Base-by-base conservation (phyloP, 2,113 vertebrate species). In the Microcebus jonahi region DNA sequence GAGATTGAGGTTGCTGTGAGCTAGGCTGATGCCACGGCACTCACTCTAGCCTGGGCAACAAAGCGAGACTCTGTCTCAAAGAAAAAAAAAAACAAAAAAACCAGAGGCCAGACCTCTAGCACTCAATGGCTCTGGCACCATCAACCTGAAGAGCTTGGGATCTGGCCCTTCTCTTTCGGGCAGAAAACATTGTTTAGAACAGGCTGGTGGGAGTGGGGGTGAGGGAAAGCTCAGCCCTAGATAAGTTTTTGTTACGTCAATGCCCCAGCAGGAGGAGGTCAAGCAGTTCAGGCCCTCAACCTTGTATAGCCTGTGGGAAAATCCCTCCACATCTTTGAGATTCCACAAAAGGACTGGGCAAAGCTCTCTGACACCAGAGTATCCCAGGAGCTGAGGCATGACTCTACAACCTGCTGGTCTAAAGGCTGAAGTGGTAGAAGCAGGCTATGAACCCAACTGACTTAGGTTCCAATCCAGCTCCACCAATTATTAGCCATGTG, bases 131-230 rank as follows among this genome's bases (percentile, higher is more conserved):
- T 55, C 85, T 75, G 36, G 88, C 18, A 59, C 39, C 50, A 73
- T 70, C 59, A 94, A 48, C 57, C 61, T 79, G 73, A 94, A 94
- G 90, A 93, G 36, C 4, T 75, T 88, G 29, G n/a, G n/a, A 55
- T 86, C 68, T 94, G 42, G 39, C 14, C 29, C 68, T 48, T 71
- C 36, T 29, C 86, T 48, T 55, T 65, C 63, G 48, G 14, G 17
- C 81, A 65, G 67, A 95, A 77, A 90, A 96, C 83, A 48, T 15
- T 70, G 17, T 90, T 91, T 42, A 92, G n/a, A 59, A 86, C 36
- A 39, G 68, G 15, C 23, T 85, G 31, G 23, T 39, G 3, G 55
- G 55, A 65, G 36, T 23, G 5, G 31, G 45, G 21, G 42, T 76
- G 57, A 18, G 29, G 39, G 48, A 75, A 29, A 79, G 27, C 12